Evolutionary conservation across 2,888 invertebrate genomes (phyloP), one percentile per base, ranked within the genome.

Genomic region (Conus canariensis): DNA sequence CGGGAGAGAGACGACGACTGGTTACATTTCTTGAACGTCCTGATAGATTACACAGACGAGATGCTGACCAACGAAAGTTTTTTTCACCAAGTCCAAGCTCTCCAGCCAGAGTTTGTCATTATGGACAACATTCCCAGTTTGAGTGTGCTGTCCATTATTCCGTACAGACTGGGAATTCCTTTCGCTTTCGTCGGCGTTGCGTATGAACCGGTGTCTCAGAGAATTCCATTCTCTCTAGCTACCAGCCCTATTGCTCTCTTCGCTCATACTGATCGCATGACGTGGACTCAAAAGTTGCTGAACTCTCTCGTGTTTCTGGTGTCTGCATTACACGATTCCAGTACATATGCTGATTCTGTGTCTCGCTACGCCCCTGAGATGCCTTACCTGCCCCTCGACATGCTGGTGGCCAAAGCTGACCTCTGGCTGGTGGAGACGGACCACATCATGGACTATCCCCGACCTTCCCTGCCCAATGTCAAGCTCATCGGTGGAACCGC

Each of bases 401-500:
- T 83, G 56, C 90, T 90, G 67, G 70, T 90, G 82, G 89, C 89
- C n/a, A 16, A 59, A 60, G 90, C 90, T 9, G 90, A 89, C 6
- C 77, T 90, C 14, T 90, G 89, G 85, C 67, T 90, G 82, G 89
- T 90, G 67, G 90, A 90, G 89, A 60, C 45, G 16, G 90, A 90
- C 88, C 90, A 87, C 9, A 64, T 90, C 64, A 45, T 85, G 70
- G 90, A 90, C 59, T 90, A 90, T n/a, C 89, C 90, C 19, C 19
- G 74, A 7, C 83, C 90, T 60, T n/a, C 67, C 9, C 25, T 90
- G 45, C 90, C 90, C 86, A 90, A 90, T 87, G 82, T 90, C 30
- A 90, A 90, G 64, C 74, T 87, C 12, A 80, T 90, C 10, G 90
- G 90, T 0, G 90, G 90, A 56, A 77, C 93, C 14, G 92, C 92